Evolutionary conservation across 1,140 invertebrate species (phyloP), one percentile per base, ranked within the genome.

Genomic region (Sipha flava): DNA sequence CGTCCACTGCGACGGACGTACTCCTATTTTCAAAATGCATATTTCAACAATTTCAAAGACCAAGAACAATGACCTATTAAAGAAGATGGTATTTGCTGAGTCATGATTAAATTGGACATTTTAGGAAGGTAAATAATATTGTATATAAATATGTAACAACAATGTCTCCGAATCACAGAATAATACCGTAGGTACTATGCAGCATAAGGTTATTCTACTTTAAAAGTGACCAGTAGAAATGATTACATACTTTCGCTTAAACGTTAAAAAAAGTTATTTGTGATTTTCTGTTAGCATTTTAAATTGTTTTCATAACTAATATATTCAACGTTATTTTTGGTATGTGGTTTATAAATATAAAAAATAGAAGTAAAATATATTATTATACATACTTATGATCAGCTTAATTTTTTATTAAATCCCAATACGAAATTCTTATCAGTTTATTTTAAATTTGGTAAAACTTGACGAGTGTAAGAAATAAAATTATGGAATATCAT

Each of bases 41-140:
- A 29, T 49, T n/a, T 49, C 47, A 47, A 45, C 31, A 12, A 43
- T 75, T 52, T 29, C 10, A 34, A 5, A 37, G 31, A 49, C 31
- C 10, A 54, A 75, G 70, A 75, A 75, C 70, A 75, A 75, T 75
- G 70, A 75, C 49, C 70, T 29, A 75, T 75, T 75, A 75, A 54
- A 73, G n/a, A 31, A 31, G 40, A 54, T 5, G 18, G 18, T 34
- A 75, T 54, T 75, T n/a, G 70, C 49, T 37, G 70, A 75, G 29
- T 75, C 70, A 75, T 54, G 68, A 72, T 72, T 52, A 45, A 72
- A 72, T 72, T 16, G 68, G n/a, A 75, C 21, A 75, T 54, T 54
- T 54, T 34, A 26, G 14, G 66, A 47, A 70, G 12, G 6, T 49
- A 47, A 72, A 72, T 47, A 49, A 72, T 26, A 72, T 3, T 57